Base-by-base conservation (phyloP, 2,797 vertebrate genomes). In the Oreochromis mossambicus region DNA sequence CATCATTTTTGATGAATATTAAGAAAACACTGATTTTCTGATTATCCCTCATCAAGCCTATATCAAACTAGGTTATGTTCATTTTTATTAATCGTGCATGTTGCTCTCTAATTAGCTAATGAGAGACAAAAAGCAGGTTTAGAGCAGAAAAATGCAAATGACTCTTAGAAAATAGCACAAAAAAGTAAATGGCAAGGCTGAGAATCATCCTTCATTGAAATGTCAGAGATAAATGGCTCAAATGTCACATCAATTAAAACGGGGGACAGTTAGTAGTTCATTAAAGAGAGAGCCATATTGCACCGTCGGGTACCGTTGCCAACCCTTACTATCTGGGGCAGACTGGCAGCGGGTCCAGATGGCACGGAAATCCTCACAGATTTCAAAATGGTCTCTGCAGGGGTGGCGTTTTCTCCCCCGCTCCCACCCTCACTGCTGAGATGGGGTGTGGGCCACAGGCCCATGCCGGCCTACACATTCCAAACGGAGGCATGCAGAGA, bases 241-340 rank as follows among this genome's bases (percentile, higher is more conserved):
- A 96, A 96, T 96, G 95, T 96, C 96, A 96, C 95, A 96, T 96
- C 96, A 96, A 96, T 96, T 96, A 96, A 96, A 96, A 95, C 94
- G 94, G 95, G 95, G 95, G 96, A 96, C 96, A 96, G 96, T 96
- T 96, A 96, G 95, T 95, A 96, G 95, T 96, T 96, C 95, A 96
- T 96, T 96, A 96, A 96, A 96, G 95, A 96, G 94, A 95, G 94
- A 96, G 95, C 96, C 95, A 96, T 96, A 96, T 96, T 96, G 95
- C 95, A 96, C 95, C 94, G 95, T 96, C 94, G 94, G 95, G 95
- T 95, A 96, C 95, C 95, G 95, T 95, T 96, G 96, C 95, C 96
- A 95, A 95, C 94, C 96, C 95, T 95, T 95, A 96, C 95, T 96
- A 95, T 95, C 95, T 95, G 94, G 96, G 95, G 95, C 95, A 95